Evolutionary conservation across 2,888 invertebrate genomes (phyloP).

Genomic region (Gymnosoma rotundatum): DNA sequence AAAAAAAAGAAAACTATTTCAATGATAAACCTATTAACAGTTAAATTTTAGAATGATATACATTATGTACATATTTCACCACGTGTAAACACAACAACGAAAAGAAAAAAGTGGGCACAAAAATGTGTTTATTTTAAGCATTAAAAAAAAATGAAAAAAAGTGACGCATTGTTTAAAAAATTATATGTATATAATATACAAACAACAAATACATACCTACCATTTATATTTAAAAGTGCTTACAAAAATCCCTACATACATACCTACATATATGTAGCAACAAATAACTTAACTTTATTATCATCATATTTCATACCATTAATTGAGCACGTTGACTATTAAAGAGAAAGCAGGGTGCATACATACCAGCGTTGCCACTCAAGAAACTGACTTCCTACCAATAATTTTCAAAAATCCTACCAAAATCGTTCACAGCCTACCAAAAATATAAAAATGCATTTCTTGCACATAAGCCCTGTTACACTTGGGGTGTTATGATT

Average conservation of each 20-base stretch:
- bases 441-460: no score
- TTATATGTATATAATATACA: constrained; percentile 1
- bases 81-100: constrained; percentile 55
- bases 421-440: no score
- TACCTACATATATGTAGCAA: neutral
- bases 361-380: no score
- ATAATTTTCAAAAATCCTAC: no score
- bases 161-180: constrained; percentile 67
- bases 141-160: constrained; percentile 39
- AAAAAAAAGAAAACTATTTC: neutral
- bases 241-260: no score
- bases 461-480: no score
- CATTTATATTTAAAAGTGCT: neutral
- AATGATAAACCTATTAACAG: neutral
- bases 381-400: no score
- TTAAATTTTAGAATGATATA: neutral
- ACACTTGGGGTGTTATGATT: no score
- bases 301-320: constrained; percentile 17
- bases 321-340: neutral
- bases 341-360: neutral
- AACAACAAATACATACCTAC: neutral
- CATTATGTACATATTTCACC: constrained; percentile 27
- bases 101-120: constrained; percentile 15
- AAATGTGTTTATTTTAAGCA: constrained; percentile 46
- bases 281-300: neutral